Evolutionary conservation across 1,140 invertebrate species (phyloP).

Genomic region (Cydia strobilella): DNA sequence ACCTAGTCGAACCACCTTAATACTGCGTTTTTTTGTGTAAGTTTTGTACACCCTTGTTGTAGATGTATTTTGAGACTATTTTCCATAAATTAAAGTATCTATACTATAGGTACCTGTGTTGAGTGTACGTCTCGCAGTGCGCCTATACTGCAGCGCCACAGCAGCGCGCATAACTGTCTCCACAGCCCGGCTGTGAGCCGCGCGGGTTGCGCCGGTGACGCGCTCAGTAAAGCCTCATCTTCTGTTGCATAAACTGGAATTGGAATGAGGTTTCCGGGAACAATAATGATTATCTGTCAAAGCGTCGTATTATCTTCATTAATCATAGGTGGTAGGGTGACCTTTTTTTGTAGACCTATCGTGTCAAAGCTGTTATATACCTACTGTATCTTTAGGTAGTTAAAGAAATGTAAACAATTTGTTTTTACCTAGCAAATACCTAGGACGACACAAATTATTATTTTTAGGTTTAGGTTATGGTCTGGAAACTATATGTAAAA

Average conservation of each 20-base stretch:
- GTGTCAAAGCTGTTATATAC: too few relatives aligned
- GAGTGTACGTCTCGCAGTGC: conserved; percentile 64
- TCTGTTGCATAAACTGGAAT: conserved; percentile 56
- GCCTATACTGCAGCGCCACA: conserved; percentile 62
- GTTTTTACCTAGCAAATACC: too few relatives aligned
- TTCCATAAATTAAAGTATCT: too few relatives aligned
- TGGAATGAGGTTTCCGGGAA: conserved; percentile 36
- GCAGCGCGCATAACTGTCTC: conserved; percentile 57
- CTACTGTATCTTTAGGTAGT: too few relatives aligned
- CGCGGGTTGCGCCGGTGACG: conserved; percentile 36
- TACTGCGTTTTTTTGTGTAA: conserved; percentile 31
- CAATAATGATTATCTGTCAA: too few relatives aligned
- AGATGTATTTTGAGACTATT: too few relatives aligned
- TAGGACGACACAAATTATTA: too few relatives aligned
- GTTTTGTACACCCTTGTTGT: not conserved
- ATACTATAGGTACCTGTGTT: conserved; percentile 60
- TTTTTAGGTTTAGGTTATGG: too few relatives aligned
- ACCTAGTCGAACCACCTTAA: too few relatives aligned
- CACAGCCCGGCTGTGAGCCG: conserved; percentile 50
- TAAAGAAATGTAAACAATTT: too few relatives aligned
- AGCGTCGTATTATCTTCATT: not conserved
- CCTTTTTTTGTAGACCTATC: too few relatives aligned
- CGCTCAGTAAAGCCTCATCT: conserved; percentile 56
- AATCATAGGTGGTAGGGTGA: not conserved
- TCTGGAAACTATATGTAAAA: too few relatives aligned